phyloP scores from a whole-genome alignment of 2,888 invertebrate species.

The Pachymerium ferrugineum region DNA sequence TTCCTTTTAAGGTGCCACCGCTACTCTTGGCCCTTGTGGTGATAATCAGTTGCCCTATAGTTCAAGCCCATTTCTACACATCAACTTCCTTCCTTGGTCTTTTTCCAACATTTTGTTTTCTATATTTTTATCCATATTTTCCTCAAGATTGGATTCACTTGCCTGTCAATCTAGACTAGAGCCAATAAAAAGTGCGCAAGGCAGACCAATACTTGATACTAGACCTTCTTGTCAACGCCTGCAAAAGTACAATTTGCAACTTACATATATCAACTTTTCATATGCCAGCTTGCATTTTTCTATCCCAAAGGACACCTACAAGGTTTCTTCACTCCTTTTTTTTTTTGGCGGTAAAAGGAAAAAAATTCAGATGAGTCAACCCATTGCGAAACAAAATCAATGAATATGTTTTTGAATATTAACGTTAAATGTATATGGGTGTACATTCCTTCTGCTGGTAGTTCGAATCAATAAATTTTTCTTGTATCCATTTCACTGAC shows the following conservation, averaged over 20 bases:
- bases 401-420: no score
- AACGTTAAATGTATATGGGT: no score
- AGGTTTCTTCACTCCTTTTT: not conserved
- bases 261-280: not conserved
- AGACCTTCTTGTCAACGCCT: slow-evolving; percentile 6
- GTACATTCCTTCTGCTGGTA: no score
- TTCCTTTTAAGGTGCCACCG: slow-evolving; percentile 10
- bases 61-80: slow-evolving; percentile 10
- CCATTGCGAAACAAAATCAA: no score
- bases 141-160: not conserved
- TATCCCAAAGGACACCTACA: not conserved
- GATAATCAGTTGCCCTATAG: slow-evolving; percentile 14
- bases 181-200: not conserved
- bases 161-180: not conserved
- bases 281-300: slow-evolving; percentile 14
- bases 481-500: no score
- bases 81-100: not conserved
- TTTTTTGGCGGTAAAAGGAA: no score
- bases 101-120: not conserved
- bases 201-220: not conserved
- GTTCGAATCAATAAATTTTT: no score
- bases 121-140: not conserved
- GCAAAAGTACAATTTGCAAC: slow-evolving; percentile 11
- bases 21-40: slow-evolving; percentile 8
- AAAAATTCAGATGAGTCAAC: no score